Conservation (phyloP, 2,888 invertebrate species). For the Drosophila phalerata region DNA sequence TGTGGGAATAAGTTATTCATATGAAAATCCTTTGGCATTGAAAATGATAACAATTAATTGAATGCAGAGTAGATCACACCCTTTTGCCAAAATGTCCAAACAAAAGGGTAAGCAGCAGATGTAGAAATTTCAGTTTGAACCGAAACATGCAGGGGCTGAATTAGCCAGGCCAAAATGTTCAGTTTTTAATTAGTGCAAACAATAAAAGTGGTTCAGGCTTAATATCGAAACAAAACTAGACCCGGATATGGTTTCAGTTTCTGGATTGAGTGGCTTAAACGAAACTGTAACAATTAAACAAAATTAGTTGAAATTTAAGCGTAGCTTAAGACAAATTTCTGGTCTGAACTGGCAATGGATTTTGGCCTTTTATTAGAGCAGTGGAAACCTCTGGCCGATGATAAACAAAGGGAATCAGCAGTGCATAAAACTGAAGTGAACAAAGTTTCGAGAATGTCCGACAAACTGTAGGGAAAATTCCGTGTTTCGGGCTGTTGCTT, state of each 20-base stretch:
- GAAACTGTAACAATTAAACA: slow-evolving; percentile 76
- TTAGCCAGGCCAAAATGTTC: slow-evolving; percentile 7
- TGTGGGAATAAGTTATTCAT: slow-evolving; percentile 10
- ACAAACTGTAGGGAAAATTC: slow-evolving; percentile 14
- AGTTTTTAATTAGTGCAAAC: slow-evolving; percentile 77
- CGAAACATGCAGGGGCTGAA: slow-evolving; percentile 1
- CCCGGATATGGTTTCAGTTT: slow-evolving; percentile 13
- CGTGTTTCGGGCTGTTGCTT: slow-evolving; percentile 1
- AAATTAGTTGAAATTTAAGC: slow-evolving; percentile 81
- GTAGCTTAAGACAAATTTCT: slow-evolving; percentile 74
- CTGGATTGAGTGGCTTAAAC: slow-evolving; percentile 48
- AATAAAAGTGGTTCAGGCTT: slow-evolving; percentile 56
- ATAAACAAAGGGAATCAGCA: slow-evolving; percentile 46
- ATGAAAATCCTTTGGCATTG: slow-evolving; percentile 40
- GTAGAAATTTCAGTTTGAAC: neutral
- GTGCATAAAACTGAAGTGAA: slow-evolving; percentile 43
- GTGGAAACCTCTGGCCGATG: slow-evolving; percentile 4
- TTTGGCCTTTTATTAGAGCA: slow-evolving; percentile 73
- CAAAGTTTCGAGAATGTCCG: slow-evolving; percentile 28
- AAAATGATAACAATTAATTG: slow-evolving; percentile 73
- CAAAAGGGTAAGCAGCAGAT: slow-evolving; percentile 23
- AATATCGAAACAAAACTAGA: slow-evolving; percentile 8
- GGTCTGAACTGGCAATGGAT: slow-evolving; percentile 17
- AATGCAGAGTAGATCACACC: slow-evolving; percentile 63
- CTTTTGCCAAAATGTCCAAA: slow-evolving; percentile 51